A percentile compares a stretch with the other conserved stretches of the same genome.
These are phyloP conservation scores for Bucorvus abyssinicus DNA, from an alignment of 2,797 vertebrate genomes.

Conservation along the genomic window DNA sequence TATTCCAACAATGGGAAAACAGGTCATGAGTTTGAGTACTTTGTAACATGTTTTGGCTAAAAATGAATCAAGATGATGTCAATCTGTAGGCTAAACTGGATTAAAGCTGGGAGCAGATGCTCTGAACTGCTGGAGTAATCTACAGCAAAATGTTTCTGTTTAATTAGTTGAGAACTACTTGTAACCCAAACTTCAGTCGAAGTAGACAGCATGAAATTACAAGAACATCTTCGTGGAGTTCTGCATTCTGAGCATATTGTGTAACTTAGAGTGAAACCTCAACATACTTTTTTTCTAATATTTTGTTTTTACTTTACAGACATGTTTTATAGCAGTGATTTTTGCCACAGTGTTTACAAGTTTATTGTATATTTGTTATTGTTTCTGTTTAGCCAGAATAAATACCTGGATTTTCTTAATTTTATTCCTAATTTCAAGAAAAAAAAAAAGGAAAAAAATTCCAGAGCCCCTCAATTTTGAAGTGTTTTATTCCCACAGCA, in stretches of 20 bases:
- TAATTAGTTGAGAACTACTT: background rate
- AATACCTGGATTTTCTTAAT: background rate
- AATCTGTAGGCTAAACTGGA: background rate
- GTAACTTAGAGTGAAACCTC: background rate
- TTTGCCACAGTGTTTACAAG: background rate
- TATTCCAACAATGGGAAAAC: background rate
- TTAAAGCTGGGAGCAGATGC: background rate
- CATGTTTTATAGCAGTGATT: background rate
- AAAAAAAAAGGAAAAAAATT: background rate
- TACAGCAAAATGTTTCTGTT: background rate
- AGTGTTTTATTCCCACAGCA: slow-evolving; percentile 73
- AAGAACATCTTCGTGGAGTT: background rate
- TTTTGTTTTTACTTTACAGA: background rate
- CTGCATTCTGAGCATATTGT: background rate
- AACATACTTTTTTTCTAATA: background rate
- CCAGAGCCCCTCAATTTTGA: slow-evolving; percentile 73
- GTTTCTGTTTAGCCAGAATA: background rate
- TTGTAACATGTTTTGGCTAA: background rate
- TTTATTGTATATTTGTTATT: background rate
- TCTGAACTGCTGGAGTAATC: background rate
- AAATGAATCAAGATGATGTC: background rate
- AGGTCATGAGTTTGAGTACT: background rate
- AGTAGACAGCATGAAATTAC: background rate
- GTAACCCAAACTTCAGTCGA: background rate
- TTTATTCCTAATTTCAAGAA: background rate